A percentile compares a stretch with the other conserved stretches of the same genome.
Conservation (phyloP, 2,797 vertebrate species). For the Sebastolobus alascanus region DNA sequence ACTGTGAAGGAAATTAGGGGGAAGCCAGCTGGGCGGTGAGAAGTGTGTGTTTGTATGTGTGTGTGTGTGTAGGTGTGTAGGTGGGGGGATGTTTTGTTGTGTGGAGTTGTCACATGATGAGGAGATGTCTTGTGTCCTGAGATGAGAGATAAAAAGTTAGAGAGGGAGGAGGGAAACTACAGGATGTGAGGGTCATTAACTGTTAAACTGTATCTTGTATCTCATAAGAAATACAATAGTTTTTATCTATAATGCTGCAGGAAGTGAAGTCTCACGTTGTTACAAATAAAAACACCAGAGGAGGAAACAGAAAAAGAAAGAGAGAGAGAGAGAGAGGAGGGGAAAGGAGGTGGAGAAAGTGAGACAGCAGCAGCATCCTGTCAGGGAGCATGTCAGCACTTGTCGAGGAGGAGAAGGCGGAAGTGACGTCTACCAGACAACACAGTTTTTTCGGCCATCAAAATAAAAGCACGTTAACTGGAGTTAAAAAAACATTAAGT, state of each 20-base stretch:
- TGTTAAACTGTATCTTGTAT: background rate
- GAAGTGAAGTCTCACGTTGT: background rate
- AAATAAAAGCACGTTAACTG: constrained; percentile 51
- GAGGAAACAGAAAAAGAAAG: background rate
- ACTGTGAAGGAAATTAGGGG: constrained; percentile 36
- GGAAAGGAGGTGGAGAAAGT: background rate
- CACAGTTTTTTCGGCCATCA: background rate
- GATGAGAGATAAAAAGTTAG: background rate
- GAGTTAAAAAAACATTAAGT: background rate
- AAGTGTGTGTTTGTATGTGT: background rate
- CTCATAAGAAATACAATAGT: background rate
- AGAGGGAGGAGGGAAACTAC: background rate
- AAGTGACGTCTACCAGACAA: background rate
- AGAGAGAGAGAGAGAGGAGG: background rate
- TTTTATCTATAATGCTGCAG: background rate
- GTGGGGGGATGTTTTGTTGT: constrained; percentile 24
- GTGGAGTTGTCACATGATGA: constrained; percentile 8
- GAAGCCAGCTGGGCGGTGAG: background rate
- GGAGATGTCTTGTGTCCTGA: constrained; percentile 33
- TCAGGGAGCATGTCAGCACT: constrained; percentile 81
- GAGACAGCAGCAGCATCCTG: constrained; percentile 27
- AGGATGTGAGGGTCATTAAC: background rate
- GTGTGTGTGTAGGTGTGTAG: constrained; percentile 17
- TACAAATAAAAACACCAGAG: background rate
- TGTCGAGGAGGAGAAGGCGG: constrained; percentile 63